Evolutionary conservation across 2,113 vertebrate genomes (phyloP), one percentile per base, ranked within the genome.

Genomic region (Albula goreensis): DNA sequence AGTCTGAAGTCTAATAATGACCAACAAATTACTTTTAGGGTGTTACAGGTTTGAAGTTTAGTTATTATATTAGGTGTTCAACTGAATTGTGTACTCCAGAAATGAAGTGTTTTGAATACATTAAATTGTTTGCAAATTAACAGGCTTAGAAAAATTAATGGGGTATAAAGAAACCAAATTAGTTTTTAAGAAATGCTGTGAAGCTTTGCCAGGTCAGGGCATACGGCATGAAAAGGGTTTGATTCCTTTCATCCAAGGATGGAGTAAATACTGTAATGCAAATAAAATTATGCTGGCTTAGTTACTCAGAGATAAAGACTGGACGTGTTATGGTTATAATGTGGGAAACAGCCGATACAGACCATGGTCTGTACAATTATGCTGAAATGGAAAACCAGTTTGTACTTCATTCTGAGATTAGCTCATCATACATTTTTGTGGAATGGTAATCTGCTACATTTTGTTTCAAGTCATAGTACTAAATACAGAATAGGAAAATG

Each of bases 301-400:
- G 70, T 74, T 22, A 74, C 70, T 31, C 8, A n/a, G 2, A 74
- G 70, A 74, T 74, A 74, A 25, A 31, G 70, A 74, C 70, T 74
- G n/a, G n/a, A n/a, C 70, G 25, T 10, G 31, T 74, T 74, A 31
- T 74, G n/a, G 70, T 31, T 74, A 25, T n/a, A 74, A 74, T 74
- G 22, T 74, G 56, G 84, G 84, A 41, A 52, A 49, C 31, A 49
- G 51, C 84, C 84, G 80, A 80, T 80, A 85, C 77, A 85, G 31
- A 85, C 80, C 50, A 79, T 50, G 31, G 1, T 78, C 52, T 85
- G 83, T 50, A 85, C 56, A 31, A 56, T 85, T 66, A 78, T 51
- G 5, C 17, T 2, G 15, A 5, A 83, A 83, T 66, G 60, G 25
- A 50, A 31, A 84, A 50, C 12, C 48, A 17, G 48, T 31, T 63